Evolutionary conservation across 2,797 vertebrate species (phyloP), one percentile per base, ranked within the genome.

Genomic region (Bryconaethiops microstoma): DNA sequence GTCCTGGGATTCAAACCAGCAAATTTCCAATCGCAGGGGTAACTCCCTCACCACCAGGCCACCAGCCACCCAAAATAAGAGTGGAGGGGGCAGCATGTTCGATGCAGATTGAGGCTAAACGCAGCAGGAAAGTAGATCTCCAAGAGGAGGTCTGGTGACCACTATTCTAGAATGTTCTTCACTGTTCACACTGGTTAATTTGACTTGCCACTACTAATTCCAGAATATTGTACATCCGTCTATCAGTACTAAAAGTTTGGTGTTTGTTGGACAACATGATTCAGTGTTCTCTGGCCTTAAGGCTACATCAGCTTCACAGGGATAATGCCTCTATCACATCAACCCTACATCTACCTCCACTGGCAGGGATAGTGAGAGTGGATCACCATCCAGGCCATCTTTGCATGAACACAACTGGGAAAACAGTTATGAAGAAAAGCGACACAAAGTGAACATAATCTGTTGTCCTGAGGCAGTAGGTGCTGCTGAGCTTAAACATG

Each of bases 311-410:
- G 67, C 70, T 77, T 42, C 57, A 48, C 10, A 29, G 40, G 52
- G 40, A 74, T 57, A 76, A 80, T 35, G 65, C 25, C 78, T 82
- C 54, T 59, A 67, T 71, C 78, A 67, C 7, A 25, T 82, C 81
- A 75, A 45, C 54, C 71, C 64, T 65, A 54, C 76, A 69, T 70
- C 57, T 64, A 35, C 70, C 78, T 69, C 71, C 39, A 55, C 77
- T 21, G 60, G 64, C 35, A 67, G 42, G 25, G 13, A 40, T 17
- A 40, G 29, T 23, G 48, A 23, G 17, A 67, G 17, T n/a, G 50
- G 21, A 50, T 54, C 23, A 48, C n/a, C 76, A 52, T 83, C 54
- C 40, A 77, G 25, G 39, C 21, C 48, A 69, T 78, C 45, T 78
- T 69, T 35, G 50, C 17, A 50, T 50, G 48, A 68, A 77, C 55